Evolutionary conservation across 2,797 vertebrate species (phyloP), one percentile per base, ranked within the genome.

Genomic region (Discoglossus pictus): DNA sequence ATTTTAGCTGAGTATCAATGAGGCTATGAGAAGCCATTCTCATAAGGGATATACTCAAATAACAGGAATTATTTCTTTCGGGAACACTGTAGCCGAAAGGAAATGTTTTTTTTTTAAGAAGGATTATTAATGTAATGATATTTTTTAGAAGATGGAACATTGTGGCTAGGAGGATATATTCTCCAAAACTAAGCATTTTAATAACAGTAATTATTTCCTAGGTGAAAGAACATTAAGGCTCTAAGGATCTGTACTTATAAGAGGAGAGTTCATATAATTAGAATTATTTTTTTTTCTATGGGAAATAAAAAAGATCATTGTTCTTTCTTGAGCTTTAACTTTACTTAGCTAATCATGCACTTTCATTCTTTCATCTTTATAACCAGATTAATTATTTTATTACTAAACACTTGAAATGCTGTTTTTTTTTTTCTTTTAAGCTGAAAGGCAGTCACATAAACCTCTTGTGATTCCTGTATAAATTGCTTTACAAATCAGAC

Each of bases 141-240:
- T 61, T 52, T 52, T 31, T 42, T 46, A 43, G 31, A 54, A 61
- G 47, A 61, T 13, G 15, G 16, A 61, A 50, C 48, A 27, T 24
- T 55, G 67, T 40, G 43, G 50, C 51, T 61, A 31, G 23, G 59
- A 70, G 51, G 51, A 70, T 61, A 46, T 20, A 56, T 43, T 70
- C 34, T 62, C 20, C 16, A 48, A 68, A 70, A 55, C 51, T 50
- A 70, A 70, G 59, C 51, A 62, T 55, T 70, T 70, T 70, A 70
- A 70, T 70, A 70, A 70, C 59, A 6, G 67, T 70, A 62, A 70
- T 70, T 70, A 70, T 63, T 70, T 56, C 59, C 56, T 70, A 63
- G 59, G 60, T 50, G 50, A 55, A 70, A 56, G 59, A 50, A 24
- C 67, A 70, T 70, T 55, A 62, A 51, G 25, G 59, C 59, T 70